Evolutionary conservation across 1,140 invertebrate species (phyloP).

Genomic region (Popillia japonica): DNA sequence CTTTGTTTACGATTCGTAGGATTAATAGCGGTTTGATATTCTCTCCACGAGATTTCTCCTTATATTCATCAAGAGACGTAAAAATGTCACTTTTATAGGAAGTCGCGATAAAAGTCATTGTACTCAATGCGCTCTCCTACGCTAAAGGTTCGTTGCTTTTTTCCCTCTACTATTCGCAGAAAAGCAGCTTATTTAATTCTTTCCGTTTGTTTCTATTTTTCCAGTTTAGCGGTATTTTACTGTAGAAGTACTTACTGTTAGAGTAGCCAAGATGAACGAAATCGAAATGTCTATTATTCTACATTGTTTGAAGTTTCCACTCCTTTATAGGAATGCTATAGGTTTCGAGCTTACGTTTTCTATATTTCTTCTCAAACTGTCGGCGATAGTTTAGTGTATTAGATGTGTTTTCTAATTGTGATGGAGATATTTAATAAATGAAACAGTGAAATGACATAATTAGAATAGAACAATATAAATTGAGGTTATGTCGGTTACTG

Average conservation of each 20-base stretch:
- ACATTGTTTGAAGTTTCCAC: not conserved
- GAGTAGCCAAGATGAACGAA: not conserved
- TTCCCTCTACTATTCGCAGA: not conserved
- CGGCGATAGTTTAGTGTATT: no score
- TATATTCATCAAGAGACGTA: not conserved
- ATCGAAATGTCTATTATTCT: not conserved
- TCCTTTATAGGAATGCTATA: not conserved
- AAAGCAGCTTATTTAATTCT: not conserved
- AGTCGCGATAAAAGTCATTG: slow-evolving; percentile 17
- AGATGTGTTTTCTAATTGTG: not conserved
- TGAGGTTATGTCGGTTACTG: slow-evolving; percentile 9
- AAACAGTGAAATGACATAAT: not conserved
- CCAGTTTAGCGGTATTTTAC: not conserved
- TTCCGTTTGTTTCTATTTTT: slow-evolving; percentile 18
- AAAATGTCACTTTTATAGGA: slow-evolving; percentile 34
- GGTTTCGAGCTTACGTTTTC: not conserved
- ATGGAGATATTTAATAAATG: not conserved
- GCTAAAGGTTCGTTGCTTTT: slow-evolving; percentile 7
- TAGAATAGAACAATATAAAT: not conserved
- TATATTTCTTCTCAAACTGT: not conserved
- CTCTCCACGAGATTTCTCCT: not conserved
- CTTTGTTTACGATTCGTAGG: not conserved
- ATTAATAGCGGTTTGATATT: not conserved
- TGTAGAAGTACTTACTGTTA: not conserved
- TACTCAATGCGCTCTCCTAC: not conserved